These are phyloP conservation scores for Epistrophella euchroma DNA, from an alignment of 2,888 invertebrate genomes.

Conservation along the genomic window DNA sequence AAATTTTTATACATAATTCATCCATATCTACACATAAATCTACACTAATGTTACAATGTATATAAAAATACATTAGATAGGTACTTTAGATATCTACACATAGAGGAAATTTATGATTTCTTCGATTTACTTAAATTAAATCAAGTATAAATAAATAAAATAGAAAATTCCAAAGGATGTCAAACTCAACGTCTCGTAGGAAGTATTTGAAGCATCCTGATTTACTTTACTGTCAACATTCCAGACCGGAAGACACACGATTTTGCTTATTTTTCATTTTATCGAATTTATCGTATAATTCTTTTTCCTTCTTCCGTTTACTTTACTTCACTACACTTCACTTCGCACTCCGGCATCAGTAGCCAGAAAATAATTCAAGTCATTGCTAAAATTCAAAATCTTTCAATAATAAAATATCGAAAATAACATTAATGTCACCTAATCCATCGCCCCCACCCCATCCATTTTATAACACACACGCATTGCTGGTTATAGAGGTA, in stretches of 20 bases:
- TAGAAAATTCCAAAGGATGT: conserved; percentile 45
- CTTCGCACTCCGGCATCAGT: neutral
- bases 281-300: conserved; percentile 58
- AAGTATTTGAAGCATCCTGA: conserved; percentile 60
- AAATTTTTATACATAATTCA: too few relatives aligned
- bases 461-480: conserved; percentile 6
- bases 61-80: too few relatives aligned
- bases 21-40: too few relatives aligned
- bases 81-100: too few relatives aligned
- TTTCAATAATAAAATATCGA: conserved; percentile 46
- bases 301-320: conserved; percentile 17
- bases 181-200: conserved; percentile 43
- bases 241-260: conserved; percentile 56
- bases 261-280: conserved; percentile 30
- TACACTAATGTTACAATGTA: too few relatives aligned
- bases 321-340: neutral
- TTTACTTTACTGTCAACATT: conserved; percentile 57
- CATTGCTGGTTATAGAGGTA: conserved; percentile 23
- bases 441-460: conserved; percentile 38
- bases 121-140: conserved; percentile 32
- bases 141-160: conserved; percentile 39
- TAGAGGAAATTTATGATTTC: conserved; percentile 13
- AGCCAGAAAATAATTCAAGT: conserved; percentile 2
- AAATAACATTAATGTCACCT: conserved; percentile 55
- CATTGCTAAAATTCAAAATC: conserved; percentile 53